These are phyloP conservation scores for Lates japonicus DNA, from an alignment of 2,797 vertebrate genomes.

Conservation along the genomic window DNA sequence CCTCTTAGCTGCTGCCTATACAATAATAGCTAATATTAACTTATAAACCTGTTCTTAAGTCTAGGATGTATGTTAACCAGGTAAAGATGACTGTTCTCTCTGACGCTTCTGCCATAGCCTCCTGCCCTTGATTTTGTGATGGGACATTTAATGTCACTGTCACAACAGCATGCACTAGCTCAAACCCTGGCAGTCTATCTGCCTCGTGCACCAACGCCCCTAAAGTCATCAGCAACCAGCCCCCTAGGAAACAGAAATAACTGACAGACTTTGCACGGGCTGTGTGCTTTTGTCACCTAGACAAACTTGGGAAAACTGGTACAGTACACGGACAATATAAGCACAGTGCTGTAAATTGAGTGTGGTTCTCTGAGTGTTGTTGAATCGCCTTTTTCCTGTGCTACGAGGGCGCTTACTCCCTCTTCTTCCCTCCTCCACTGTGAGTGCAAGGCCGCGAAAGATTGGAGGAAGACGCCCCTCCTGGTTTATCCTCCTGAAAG, in stretches of 20 bases:
- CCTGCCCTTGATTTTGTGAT: constrained; percentile 3
- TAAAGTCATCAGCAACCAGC: constrained; percentile 50
- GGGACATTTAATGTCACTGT: constrained; percentile 25
- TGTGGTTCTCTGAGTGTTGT: constrained; percentile 49
- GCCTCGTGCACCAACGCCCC: constrained; percentile 1
- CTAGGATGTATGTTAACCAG: not conserved
- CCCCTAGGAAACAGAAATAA: constrained; percentile 57
- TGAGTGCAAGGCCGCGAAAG: constrained; percentile 81
- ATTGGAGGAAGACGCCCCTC: constrained; percentile 85
- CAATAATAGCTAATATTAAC: not conserved
- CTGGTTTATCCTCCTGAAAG: constrained; percentile 86
- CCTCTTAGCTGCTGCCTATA: not conserved
- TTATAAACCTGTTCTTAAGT: not conserved
- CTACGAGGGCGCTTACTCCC: constrained; percentile 46
- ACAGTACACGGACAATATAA: constrained; percentile 49
- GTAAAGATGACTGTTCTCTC: not conserved
- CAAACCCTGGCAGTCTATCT: constrained; percentile 1
- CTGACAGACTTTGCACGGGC: constrained; percentile 44
- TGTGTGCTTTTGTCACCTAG: constrained; percentile 49
- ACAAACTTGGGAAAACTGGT: constrained; percentile 53
- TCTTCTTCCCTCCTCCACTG: constrained; percentile 61
- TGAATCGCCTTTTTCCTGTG: constrained; percentile 53
- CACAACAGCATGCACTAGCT: not conserved
- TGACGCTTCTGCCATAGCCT: not conserved
- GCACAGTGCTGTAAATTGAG: constrained; percentile 59